These are phyloP conservation scores for Hemibagrus guttatus DNA, from an alignment of 2,797 vertebrate species.

Conservation along the genomic window DNA sequence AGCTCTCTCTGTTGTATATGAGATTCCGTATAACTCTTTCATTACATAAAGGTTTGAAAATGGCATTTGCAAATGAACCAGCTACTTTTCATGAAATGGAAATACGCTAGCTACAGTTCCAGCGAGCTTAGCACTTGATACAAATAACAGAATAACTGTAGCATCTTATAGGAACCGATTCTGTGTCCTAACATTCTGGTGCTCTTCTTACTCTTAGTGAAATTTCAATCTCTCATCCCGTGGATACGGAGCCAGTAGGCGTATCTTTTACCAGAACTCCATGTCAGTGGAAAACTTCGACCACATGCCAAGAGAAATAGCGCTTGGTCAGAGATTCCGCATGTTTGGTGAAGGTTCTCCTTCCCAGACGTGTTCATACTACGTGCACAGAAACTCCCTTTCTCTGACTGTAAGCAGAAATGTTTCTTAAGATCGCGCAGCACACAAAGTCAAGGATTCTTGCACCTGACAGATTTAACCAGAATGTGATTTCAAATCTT, in stretches of 20 bases:
- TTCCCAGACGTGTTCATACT: not conserved
- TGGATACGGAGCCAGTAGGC: not conserved
- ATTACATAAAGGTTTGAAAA: not conserved
- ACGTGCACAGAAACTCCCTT: not conserved
- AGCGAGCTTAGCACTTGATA: not conserved
- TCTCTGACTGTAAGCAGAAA: slow-evolving; percentile 1
- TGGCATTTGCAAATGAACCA: not conserved
- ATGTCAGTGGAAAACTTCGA: slow-evolving; percentile 11
- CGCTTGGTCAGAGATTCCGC: not conserved
- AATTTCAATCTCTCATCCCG: not conserved
- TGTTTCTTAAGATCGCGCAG: not conserved
- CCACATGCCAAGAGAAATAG: slow-evolving; percentile 18
- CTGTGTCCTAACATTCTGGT: not conserved
- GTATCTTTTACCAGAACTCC: slow-evolving; percentile 18
- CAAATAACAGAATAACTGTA: no score
- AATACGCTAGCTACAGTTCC: not conserved
- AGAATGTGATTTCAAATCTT: not conserved
- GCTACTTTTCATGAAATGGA: not conserved
- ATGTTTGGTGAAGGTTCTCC: not conserved
- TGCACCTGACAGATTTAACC: not conserved
- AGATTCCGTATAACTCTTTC: not conserved
- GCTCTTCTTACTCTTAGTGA: not conserved
- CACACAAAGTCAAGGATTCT: not conserved
- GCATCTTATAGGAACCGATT: not conserved
- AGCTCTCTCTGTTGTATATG: not conserved